A percentile compares a stretch with the other conserved stretches of the same genome.
Evolutionary conservation across 2,888 invertebrate genomes (phyloP).

Genomic region (Zelleria hepariella): DNA sequence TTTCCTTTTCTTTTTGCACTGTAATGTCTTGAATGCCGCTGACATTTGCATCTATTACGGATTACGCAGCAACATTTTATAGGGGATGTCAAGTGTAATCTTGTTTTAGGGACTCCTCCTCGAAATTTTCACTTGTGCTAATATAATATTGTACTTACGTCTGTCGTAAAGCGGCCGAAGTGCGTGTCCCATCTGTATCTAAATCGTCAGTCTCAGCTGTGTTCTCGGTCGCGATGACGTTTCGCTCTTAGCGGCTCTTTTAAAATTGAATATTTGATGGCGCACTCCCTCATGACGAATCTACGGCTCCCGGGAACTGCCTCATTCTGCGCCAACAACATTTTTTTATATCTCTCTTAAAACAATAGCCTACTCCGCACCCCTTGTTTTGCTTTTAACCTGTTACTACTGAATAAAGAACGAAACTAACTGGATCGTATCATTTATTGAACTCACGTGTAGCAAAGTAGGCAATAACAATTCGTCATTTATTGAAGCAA

Average conservation of each 20-base stretch:
- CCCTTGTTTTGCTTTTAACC: not conserved
- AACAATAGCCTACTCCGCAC: not conserved
- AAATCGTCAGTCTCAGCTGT: slow-evolving; percentile 69
- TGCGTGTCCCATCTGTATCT: slow-evolving; percentile 69
- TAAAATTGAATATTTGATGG: slow-evolving; percentile 73
- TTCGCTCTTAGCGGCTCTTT: slow-evolving; percentile 72
- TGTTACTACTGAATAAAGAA: not conserved
- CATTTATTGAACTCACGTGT: not conserved
- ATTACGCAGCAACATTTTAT: not conserved
- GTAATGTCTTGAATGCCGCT: slow-evolving; percentile 9
- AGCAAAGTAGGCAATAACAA: not conserved
- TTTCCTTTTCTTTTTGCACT: slow-evolving; percentile 12
- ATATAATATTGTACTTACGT: slow-evolving; percentile 67
- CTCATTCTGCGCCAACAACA: slow-evolving; percentile 49
- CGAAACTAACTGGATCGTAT: not conserved
- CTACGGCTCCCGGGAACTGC: slow-evolving; percentile 48
- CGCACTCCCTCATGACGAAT: slow-evolving; percentile 67
- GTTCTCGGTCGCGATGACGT: slow-evolving; percentile 64
- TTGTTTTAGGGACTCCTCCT: not conserved
- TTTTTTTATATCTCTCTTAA: slow-evolving; percentile 59
- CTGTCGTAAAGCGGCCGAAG: slow-evolving; percentile 41
- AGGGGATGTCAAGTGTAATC: not conserved
- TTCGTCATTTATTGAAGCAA: not conserved
- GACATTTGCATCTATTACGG: slow-evolving; percentile 8
- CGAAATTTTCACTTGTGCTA: slow-evolving; percentile 56